phyloP scores from a whole-genome alignment of 2,888 invertebrate genomes.

The Trichopria drosophilae region DNA sequence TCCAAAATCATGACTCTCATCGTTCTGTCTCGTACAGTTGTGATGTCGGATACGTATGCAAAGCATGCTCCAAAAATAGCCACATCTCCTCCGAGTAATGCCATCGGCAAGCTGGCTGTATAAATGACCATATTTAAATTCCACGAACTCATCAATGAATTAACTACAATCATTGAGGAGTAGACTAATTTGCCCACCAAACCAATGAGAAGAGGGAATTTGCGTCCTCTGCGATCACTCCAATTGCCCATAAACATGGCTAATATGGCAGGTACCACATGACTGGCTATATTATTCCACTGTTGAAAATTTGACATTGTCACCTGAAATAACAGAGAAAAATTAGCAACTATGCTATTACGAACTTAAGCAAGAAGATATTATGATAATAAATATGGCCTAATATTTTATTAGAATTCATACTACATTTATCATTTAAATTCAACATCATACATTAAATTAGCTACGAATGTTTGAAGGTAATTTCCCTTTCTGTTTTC shows the following conservation, averaged over 20 bases:
- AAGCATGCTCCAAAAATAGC: conserved; percentile 80
- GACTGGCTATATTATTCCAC: conserved; percentile 76
- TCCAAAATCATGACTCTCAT: conserved; percentile 81
- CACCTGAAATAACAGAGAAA: too few relatives aligned
- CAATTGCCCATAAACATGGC: conserved; percentile 81
- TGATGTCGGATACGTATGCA: conserved; percentile 79
- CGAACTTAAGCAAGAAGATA: too few relatives aligned
- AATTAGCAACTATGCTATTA: too few relatives aligned
- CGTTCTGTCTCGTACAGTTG: conserved; percentile 71
- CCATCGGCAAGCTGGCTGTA: conserved; percentile 76
- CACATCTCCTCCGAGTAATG: conserved; percentile 76
- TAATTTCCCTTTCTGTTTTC: too few relatives aligned
- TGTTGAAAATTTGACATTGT: conserved; percentile 77
- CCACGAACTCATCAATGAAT: conserved; percentile 68
- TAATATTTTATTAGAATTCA: too few relatives aligned
- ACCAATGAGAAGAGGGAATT: conserved; percentile 73
- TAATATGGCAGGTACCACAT: conserved; percentile 73
- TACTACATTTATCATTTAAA: too few relatives aligned
- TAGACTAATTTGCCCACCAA: conserved; percentile 75
- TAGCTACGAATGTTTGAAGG: too few relatives aligned
- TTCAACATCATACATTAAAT: too few relatives aligned
- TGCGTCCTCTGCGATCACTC: conserved; percentile 78
- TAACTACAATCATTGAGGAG: conserved; percentile 74
- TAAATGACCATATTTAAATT: conserved; percentile 75
- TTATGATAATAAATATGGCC: too few relatives aligned